phyloP scores from a whole-genome alignment of 2,797 vertebrate genomes.

The Meriones psammophilus region DNA sequence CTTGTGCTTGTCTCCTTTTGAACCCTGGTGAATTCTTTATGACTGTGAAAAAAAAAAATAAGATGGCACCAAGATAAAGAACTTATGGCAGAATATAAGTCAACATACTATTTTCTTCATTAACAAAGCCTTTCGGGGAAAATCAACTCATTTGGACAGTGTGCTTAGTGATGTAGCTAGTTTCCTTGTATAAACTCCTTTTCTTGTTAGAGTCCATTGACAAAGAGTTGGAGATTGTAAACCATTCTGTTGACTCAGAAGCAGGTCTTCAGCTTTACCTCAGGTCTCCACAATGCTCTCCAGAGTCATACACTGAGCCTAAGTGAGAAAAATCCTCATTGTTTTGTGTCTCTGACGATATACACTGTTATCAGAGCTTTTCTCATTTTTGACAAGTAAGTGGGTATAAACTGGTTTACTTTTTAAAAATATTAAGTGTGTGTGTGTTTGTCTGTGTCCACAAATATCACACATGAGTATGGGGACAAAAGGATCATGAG shows the following conservation, averaged over 20 bases:
- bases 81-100: not conserved
- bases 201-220: not conserved
- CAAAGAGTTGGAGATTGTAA: not conserved
- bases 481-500: no score
- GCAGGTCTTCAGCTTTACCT: not conserved
- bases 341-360: slow-evolving; percentile 4
- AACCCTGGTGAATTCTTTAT: not conserved
- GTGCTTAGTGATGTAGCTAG: not conserved
- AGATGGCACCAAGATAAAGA: not conserved
- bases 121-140: not conserved
- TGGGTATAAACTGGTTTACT: not conserved
- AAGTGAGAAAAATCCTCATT: not conserved
- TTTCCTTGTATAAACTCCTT: not conserved
- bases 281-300: slow-evolving; percentile 1
- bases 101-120: not conserved
- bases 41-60: not conserved
- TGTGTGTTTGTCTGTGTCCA: not conserved
- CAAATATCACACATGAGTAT: not conserved
- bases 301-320: not conserved
- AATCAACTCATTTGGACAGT: not conserved
- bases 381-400: not conserved
- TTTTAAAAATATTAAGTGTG: not conserved
- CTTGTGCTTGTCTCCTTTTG: not conserved
- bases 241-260: not conserved
- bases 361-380: not conserved